Base-by-base conservation (phyloP, 2,113 vertebrate species). In the Orthonyx spaldingii region DNA sequence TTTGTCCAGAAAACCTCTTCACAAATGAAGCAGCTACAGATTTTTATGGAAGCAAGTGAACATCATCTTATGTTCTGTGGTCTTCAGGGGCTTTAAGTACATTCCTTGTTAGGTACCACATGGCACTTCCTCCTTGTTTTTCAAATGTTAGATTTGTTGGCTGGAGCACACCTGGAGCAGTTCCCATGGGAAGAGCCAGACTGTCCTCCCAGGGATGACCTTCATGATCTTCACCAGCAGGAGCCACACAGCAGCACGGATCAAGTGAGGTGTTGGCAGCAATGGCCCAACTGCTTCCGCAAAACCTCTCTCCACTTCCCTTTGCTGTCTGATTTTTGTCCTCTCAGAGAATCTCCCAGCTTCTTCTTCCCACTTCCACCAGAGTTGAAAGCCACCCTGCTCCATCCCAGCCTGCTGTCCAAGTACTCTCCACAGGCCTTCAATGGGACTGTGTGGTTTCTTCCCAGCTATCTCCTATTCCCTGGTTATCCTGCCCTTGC, bases 401-500 rank as follows among this genome's bases (percentile, higher is more conserved):
- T 76, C 41, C 44, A 88, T 57, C 52, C 44, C 60, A 77, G 63
- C 60, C 50, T 69, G 37, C 69, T 84, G 65, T 30, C 37, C 14
- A 50, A 32, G 32, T 7, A 65, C 23, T 65, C 59, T 74, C 76
- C 7, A 24, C 19, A 42, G 9, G 20, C 30, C 16, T 47, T 46
- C 52, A 61, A 9, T 3, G 16, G 16, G 57, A 65, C 37, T 12
- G 7, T 2, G 10, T 41, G 3, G 0, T 44, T 77, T 86, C 42
- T 64, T 59, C 60, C 44, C 79, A n/a, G 21, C 18, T 77, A 32
- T 46, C 79, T 71, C 52, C 42, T 16, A 26, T 75, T 7, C 21
- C 14, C 20, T 3, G 0, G 32, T 70, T 65, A 74, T 84, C 80
- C 68, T 47, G 50, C 47, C 65, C 81, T 37, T 0, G 0, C 60